phyloP scores from a whole-genome alignment of 2,797 vertebrate species.

The Lacerta agilis region DNA sequence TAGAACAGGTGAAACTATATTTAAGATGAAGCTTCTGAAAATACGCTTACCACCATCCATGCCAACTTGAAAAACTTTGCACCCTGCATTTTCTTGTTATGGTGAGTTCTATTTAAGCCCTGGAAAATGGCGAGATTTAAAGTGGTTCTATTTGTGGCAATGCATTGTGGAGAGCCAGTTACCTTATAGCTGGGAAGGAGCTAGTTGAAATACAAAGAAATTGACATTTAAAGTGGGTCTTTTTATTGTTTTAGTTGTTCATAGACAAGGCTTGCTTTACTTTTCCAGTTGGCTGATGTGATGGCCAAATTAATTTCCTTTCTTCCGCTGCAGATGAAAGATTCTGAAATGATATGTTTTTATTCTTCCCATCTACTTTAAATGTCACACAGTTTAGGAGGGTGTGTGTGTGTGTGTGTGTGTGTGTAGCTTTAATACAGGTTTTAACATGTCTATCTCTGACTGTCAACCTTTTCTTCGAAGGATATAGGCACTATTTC shows the following conservation, averaged over 20 bases:
- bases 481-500: background rate
- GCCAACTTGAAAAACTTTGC: too few relatives aligned
- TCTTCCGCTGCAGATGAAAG: constrained; percentile 57
- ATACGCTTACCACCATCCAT: too few relatives aligned
- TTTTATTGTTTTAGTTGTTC: constrained; percentile 65
- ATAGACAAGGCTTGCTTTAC: constrained; percentile 62
- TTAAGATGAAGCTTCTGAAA: background rate
- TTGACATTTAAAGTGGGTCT: constrained; percentile 55
- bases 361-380: constrained; percentile 68
- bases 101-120: background rate
- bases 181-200: constrained; percentile 23
- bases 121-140: constrained; percentile 27
- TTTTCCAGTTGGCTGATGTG: constrained; percentile 54
- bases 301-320: constrained; percentile 54
- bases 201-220: constrained; percentile 45
- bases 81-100: background rate
- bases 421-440: background rate
- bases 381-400: constrained; percentile 41
- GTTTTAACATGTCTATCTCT: background rate
- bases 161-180: constrained; percentile 27
- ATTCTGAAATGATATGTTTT: constrained; percentile 58
- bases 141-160: constrained; percentile 9
- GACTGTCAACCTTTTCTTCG: background rate
- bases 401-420: background rate
- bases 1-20: background rate